Percentiles rank a stretch among this genome's conserved stretches.
Conservation (phyloP, 2,797 vertebrate species). For the Kryptolebias ocellatus region DNA sequence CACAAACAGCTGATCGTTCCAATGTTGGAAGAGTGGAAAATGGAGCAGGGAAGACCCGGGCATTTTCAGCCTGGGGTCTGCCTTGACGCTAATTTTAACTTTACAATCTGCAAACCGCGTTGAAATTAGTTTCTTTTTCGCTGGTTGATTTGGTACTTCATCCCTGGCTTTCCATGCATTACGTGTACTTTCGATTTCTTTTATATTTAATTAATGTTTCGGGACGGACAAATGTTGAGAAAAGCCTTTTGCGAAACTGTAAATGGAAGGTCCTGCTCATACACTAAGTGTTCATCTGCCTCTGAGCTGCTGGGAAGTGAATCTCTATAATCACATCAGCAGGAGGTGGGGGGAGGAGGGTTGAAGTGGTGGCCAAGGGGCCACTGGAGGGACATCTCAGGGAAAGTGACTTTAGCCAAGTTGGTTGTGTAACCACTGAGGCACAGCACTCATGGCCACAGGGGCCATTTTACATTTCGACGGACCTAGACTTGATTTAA, state of each 20-base stretch:
- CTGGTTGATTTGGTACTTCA: too few species aligned
- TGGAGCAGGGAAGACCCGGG: too few species aligned
- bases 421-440: constrained; percentile 59
- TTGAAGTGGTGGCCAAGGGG: constrained; percentile 1
- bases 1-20: too few species aligned
- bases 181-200: too few species aligned
- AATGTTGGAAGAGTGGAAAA: too few species aligned
- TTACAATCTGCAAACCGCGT: not conserved
- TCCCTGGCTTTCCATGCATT: too few species aligned
- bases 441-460: constrained; percentile 41
- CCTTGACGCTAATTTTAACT: constrained; percentile 1
- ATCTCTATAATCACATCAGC: constrained; percentile 62
- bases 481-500: constrained; percentile 39
- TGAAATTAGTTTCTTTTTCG: too few species aligned
- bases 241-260: too few species aligned
- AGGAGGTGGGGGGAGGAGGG: constrained; percentile 7
- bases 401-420: constrained; percentile 59
- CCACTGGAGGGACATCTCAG: constrained; percentile 46
- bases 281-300: constrained; percentile 11
- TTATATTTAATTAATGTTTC: too few species aligned
- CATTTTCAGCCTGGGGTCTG: not conserved
- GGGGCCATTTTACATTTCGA: constrained; percentile 66
- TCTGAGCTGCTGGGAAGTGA: constrained; percentile 47
- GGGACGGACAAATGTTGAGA: too few species aligned
- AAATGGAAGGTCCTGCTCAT: constrained; percentile 14